Base-by-base conservation (phyloP, 1,140 invertebrate genomes). In the Xylocopa sonorina region DNA sequence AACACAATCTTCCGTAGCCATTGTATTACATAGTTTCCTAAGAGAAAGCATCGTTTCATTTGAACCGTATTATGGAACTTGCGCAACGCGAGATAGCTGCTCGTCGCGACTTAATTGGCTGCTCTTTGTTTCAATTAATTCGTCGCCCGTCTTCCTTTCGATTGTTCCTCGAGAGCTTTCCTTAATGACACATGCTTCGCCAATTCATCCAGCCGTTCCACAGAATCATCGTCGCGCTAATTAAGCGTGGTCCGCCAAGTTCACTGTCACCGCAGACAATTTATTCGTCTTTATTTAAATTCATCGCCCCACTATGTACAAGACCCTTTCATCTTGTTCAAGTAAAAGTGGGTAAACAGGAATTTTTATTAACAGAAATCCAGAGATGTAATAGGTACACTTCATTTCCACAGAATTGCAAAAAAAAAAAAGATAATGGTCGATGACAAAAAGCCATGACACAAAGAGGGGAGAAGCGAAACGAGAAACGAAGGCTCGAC, bases 111-210 rank as follows among this genome's bases (percentile, higher is more conserved):
- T 76, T 76, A 76, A 76, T 76, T 76, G 63, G 72, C 27, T 34
- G 32, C 46, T 74, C 72, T 64, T 74, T 63, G 58, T 76, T 67
- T 67, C 67, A 76, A 76, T 76, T 76, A 76, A 76, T 67, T 57
- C 73, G n/a, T 41, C 29, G 27, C 21, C 16, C 27, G 38, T 24
- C 24, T 55, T 38, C 46, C 51, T 32, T 46, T 53, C 73, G 64
- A 76, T 76, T 76, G 73, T 76, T 67, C 21, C 38, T n/a, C n/a
- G n/a, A n/a, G 5, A 67, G 34, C 41, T 55, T n/a, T 14, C 0
- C 18, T 21, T 48, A 67, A 67, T 67, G 24, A n/a, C 18, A 41
- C 63, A 34, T n/a, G 73, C 62, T 27, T 10, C 60, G 14, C 46
- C 38, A 34, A 41, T 46, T 32, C 21, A 46, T 27, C 24, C 2